These are phyloP conservation scores for Napeogenes sylphis DNA, from an alignment of 2,888 invertebrate genomes.

Conservation along the genomic window DNA sequence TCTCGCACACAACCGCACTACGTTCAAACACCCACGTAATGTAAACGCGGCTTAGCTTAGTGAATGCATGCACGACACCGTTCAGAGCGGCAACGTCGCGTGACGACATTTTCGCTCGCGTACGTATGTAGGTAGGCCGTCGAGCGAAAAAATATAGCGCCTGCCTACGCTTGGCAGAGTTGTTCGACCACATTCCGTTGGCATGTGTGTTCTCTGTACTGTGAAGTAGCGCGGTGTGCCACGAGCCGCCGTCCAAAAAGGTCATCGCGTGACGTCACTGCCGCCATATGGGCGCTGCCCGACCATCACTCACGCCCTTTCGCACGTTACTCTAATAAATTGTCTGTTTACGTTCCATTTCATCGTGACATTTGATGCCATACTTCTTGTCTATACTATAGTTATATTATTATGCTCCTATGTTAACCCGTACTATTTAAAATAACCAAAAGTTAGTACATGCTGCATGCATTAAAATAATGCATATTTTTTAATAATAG, in stretches of 20 bases:
- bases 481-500: neutral
- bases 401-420: too few species aligned
- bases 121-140: slow-evolving; percentile 73
- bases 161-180: slow-evolving; percentile 75
- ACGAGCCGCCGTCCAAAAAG: slow-evolving; percentile 70
- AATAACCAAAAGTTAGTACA: slow-evolving; percentile 28
- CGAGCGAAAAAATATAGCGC: slow-evolving; percentile 73
- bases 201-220: slow-evolving; percentile 49
- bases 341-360: slow-evolving; percentile 45
- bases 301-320: slow-evolving; percentile 55
- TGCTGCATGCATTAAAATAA: neutral
- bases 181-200: slow-evolving; percentile 74
- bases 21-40: slow-evolving; percentile 71
- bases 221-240: slow-evolving; percentile 52
- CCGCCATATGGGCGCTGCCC: slow-evolving; percentile 62
- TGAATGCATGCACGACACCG: slow-evolving; percentile 68
- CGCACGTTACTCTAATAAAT: slow-evolving; percentile 45
- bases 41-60: slow-evolving; percentile 57
- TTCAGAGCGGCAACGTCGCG: slow-evolving; percentile 76
- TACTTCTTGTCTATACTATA: slow-evolving; percentile 5
- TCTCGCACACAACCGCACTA: slow-evolving; percentile 58
- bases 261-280: slow-evolving; percentile 72
- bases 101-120: slow-evolving; percentile 79
- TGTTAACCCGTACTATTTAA: too few species aligned
- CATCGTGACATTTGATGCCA: slow-evolving; percentile 32